Base-by-base conservation (phyloP, 2,797 vertebrate genomes). In the Mormyrops attenuatus region DNA sequence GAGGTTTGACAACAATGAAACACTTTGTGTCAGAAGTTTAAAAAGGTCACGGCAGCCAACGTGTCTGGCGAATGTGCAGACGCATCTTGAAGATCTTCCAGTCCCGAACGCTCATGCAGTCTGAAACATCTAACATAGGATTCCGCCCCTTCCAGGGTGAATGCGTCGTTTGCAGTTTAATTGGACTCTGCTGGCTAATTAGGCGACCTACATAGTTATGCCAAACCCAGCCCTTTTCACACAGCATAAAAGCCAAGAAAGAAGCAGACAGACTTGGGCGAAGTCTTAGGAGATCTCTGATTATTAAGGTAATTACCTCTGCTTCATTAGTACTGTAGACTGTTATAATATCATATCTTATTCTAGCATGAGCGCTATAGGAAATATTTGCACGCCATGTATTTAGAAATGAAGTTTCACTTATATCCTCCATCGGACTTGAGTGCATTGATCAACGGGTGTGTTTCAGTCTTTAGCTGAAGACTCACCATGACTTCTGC, bases 401-500 rank as follows among this genome's bases (percentile, higher is more conserved):
- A 7, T 89, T 38, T 30, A 50, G 7, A 17, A 22, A 30, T 63
- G 44, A n/a, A 66, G 6, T 63, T 88, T 49, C 41, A 26, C 20
- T 44, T 22, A 17, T 26, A 52, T 26, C 11, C 41, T 73, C 13
- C 2, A 49, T 26, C 15, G n/a, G 30, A 30, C 38, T 13, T 44
- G 1, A 88, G 44, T 47, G 60, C 9, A 13, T 69, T 41, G 17
- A 26, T 55, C 69, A 49, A 5, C 34, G 26, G 8, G 53, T 52
- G 6, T 53, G 7, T 38, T 69, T 60, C 8, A 26, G 86, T 6
- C 22, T 73, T 38, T 5, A 87, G 77, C 89, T 89, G 7, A 88
- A 41, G 49, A 53, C 13, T 22, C 17, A 91, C n/a, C 26, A 93
- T 93, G 92, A 89, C 91, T 57, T 85, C 47, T 86, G 69, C 85